Evolutionary conservation across 2,113 vertebrate species (phyloP).

Genomic region (Tamias sibiricus): DNA sequence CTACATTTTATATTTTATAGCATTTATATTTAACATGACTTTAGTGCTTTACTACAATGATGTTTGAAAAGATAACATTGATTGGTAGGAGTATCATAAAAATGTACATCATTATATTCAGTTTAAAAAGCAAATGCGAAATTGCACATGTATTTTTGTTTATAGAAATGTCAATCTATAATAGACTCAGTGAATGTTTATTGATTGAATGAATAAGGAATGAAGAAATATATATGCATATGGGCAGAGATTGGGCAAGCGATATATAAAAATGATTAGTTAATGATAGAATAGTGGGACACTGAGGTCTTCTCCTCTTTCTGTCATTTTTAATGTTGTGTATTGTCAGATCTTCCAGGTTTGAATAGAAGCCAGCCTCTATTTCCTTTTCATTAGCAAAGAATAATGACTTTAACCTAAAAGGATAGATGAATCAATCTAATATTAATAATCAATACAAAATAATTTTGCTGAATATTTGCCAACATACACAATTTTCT

Average conservation of each 20-base stretch:
- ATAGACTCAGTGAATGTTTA: background rate
- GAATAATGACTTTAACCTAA: background rate
- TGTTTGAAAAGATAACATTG: conserved; percentile 10
- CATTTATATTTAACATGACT: background rate
- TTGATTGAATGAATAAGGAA: background rate
- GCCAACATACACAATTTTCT: background rate
- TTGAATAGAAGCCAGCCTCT: background rate
- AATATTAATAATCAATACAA: background rate
- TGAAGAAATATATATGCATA: background rate
- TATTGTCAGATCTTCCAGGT: background rate
- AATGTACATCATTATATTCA: background rate
- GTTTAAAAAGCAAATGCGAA: conserved; percentile 34
- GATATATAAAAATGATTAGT: conserved; percentile 27
- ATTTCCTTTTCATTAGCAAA: conserved; percentile 42
- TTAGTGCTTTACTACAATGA: background rate
- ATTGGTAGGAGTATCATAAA: background rate
- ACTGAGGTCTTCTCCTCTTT: background rate
- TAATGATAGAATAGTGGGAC: background rate
- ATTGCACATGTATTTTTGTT: background rate
- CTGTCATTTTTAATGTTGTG: conserved; percentile 18
- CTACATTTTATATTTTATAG: background rate
- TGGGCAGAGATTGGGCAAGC: background rate
- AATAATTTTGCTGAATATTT: background rate
- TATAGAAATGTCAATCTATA: background rate
- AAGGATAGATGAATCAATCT: background rate